These are phyloP conservation scores for Propithecus deckenii DNA, from an alignment of 2,797 vertebrate species.

Conservation along the genomic window DNA sequence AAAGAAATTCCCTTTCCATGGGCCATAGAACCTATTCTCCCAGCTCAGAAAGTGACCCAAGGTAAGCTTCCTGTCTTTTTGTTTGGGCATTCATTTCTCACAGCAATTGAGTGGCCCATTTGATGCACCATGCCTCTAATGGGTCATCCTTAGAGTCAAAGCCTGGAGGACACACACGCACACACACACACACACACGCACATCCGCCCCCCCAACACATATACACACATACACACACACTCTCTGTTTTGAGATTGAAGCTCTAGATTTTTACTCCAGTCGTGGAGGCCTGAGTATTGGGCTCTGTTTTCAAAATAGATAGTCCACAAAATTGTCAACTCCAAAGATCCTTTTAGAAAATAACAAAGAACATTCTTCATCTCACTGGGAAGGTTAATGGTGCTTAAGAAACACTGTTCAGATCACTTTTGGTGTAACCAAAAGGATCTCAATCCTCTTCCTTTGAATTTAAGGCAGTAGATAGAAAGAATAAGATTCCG, in stretches of 20 bases:
- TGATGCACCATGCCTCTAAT: not conserved
- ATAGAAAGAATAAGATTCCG: not conserved
- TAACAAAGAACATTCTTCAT: not conserved
- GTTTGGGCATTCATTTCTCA: not conserved
- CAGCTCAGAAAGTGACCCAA: not conserved
- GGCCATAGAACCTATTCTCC: not conserved
- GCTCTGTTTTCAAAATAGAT: not conserved
- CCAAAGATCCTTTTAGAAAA: not conserved
- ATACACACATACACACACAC: too few species aligned
- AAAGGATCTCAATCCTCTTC: not conserved
- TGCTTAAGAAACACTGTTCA: not conserved
- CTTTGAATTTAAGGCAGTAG: not conserved
- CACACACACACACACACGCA: not conserved
- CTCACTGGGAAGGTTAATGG: not conserved
- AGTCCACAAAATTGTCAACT: not conserved
- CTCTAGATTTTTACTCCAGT: not conserved
- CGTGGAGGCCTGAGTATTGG: not conserved
- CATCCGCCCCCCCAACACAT: not conserved
- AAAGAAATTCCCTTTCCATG: not conserved
- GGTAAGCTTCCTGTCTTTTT: not conserved
- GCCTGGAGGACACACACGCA: not conserved
- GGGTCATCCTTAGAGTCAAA: not conserved
- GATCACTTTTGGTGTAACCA: not conserved
- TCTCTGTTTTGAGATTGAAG: conserved; percentile 11
- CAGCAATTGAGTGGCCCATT: not conserved